Conservation (phyloP, 2,113 vertebrate genomes). For the Scartelaos histophorus region DNA sequence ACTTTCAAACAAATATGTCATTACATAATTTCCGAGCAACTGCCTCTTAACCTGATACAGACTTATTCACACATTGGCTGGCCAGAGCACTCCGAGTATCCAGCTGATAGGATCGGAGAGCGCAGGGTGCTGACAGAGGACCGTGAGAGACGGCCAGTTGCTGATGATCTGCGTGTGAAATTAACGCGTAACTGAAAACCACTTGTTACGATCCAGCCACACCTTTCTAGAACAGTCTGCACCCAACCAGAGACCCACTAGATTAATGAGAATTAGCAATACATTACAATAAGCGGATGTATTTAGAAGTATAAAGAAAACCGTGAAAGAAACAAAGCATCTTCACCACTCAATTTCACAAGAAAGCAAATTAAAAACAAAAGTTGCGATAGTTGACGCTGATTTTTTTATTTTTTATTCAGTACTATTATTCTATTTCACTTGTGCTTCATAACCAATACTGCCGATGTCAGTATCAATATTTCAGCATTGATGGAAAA, state of each 20-base stretch:
- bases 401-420: no score
- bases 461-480: no score
- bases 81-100: conserved; percentile 33
- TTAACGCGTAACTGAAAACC: conserved; percentile 52
- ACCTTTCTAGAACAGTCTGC: conserved; percentile 52
- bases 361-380: no score
- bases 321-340: no score
- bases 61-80: conserved; percentile 21
- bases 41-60: conserved; percentile 24
- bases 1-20: conserved; percentile 2
- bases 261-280: background rate
- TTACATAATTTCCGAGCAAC: conserved; percentile 9
- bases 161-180: conserved; percentile 56
- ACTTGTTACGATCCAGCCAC: conserved; percentile 18
- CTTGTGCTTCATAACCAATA: no score
- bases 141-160: conserved; percentile 29
- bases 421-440: no score
- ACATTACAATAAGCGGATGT: no score
- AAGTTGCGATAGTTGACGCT: no score
- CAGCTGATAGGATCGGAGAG: conserved; percentile 17
- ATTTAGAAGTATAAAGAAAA: no score
- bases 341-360: no score
- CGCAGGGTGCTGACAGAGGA: conserved; percentile 7
- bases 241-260: conserved; percentile 16
- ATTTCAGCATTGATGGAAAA: no score